These are phyloP conservation scores for Zelleria hepariella DNA, from an alignment of 2,888 invertebrate genomes.

Conservation along the genomic window DNA sequence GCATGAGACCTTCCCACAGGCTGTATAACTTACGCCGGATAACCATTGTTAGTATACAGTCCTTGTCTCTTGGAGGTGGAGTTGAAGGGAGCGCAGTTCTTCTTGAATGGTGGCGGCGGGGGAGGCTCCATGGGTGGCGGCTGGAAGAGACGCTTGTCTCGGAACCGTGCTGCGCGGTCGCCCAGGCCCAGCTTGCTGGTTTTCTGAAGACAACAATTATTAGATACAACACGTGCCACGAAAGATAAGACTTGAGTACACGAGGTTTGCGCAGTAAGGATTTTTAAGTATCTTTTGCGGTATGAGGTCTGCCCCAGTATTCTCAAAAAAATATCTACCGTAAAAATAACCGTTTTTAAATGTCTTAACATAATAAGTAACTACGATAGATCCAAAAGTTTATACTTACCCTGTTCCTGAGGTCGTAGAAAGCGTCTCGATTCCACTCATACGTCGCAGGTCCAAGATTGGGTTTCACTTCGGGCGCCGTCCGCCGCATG, in stretches of 20 bases:
- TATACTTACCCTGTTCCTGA: slow-evolving; percentile 49
- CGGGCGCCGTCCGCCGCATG: slow-evolving; percentile 50
- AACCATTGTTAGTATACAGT: slow-evolving; percentile 31
- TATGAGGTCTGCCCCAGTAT: too few species aligned
- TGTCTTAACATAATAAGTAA: too few species aligned
- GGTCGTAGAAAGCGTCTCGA: slow-evolving; percentile 45
- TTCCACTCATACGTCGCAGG: slow-evolving; percentile 41
- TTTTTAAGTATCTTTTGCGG: not conserved
- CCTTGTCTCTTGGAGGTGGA: slow-evolving; percentile 46
- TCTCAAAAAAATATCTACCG: too few species aligned
- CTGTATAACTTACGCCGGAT: slow-evolving; percentile 48
- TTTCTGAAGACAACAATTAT: slow-evolving; percentile 33
- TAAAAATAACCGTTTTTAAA: too few species aligned
- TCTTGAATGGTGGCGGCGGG: slow-evolving; percentile 21
- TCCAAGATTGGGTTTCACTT: slow-evolving; percentile 37
- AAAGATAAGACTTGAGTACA: not conserved
- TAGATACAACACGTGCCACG: not conserved
- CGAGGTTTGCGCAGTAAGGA: not conserved
- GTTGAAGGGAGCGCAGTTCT: slow-evolving; percentile 60
- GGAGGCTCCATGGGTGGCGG: slow-evolving; percentile 39
- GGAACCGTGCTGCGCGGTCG: slow-evolving; percentile 45
- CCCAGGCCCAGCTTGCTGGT: slow-evolving; percentile 48
- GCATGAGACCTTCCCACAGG: not conserved
- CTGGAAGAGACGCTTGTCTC: slow-evolving; percentile 48
- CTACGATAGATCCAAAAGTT: too few species aligned